These are phyloP conservation scores for Hafferia zeledoni DNA, from an alignment of 2,797 vertebrate genomes.

Conservation along the genomic window DNA sequence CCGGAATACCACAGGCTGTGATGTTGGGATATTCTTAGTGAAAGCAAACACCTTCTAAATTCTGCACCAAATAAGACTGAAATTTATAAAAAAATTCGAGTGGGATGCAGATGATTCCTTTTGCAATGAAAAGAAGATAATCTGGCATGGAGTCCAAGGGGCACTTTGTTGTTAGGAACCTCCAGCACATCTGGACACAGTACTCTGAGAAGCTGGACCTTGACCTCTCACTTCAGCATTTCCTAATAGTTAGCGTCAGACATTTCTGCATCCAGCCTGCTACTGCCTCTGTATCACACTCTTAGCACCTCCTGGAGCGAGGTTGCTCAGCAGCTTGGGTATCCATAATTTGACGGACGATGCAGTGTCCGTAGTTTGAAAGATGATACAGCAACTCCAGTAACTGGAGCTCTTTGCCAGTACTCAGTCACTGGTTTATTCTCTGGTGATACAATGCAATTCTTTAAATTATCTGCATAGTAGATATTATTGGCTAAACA, in stretches of 20 bases:
- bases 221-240: neutral
- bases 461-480: neutral
- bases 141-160: neutral
- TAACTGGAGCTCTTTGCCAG: neutral
- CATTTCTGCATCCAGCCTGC: neutral
- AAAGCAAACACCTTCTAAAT: neutral
- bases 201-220: neutral
- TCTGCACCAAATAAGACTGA: neutral
- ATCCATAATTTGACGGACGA: accelerated
- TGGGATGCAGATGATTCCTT: neutral
- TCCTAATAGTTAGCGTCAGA: neutral
- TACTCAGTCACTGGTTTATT: neutral
- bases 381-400: neutral
- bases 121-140: neutral
- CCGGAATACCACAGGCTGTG: neutral
- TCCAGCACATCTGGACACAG: neutral
- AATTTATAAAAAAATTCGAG: neutral
- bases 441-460: neutral
- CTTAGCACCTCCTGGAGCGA: neutral
- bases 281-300: neutral
- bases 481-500: neutral
- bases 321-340: neutral
- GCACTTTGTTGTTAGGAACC: neutral
- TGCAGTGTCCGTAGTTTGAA: neutral
- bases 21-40: neutral